phyloP scores from a whole-genome alignment of 1,140 invertebrate genomes.

The Oryctes rhinoceros region DNA sequence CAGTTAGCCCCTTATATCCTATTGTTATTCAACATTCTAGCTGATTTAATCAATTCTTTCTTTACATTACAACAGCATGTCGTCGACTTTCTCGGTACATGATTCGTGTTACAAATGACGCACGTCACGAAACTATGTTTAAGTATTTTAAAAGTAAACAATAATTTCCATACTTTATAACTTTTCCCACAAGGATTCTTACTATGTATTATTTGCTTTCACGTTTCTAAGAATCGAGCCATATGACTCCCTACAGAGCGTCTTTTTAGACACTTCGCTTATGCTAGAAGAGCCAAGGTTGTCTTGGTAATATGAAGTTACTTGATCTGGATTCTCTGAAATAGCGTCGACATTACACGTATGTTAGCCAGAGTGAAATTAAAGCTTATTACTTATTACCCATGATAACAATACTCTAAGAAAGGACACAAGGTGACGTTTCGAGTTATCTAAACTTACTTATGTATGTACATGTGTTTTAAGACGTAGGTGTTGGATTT shows the following conservation, averaged over 20 bases:
- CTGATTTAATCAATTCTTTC: too few relatives aligned
- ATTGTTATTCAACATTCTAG: too few relatives aligned
- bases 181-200: neutral
- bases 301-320: neutral
- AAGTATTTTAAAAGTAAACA: conserved; percentile 6
- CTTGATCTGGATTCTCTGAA: neutral
- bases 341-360: neutral
- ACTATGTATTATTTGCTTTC: neutral
- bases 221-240: neutral
- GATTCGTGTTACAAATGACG: conserved; percentile 9
- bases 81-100: neutral
- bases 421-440: neutral
- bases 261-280: neutral
- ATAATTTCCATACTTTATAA: conserved; percentile 12
- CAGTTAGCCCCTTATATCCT: too few relatives aligned
- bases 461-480: neutral
- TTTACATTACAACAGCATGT: too few relatives aligned
- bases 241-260: neutral
- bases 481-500: neutral
- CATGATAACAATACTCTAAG: neutral
- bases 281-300: neutral
- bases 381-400: conserved; percentile 2
- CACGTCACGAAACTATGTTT: neutral
- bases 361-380: neutral
- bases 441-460: neutral